Evolutionary conservation across 2,888 invertebrate genomes (phyloP), one percentile per base, ranked within the genome.

Genomic region (Cynaeus angustus): DNA sequence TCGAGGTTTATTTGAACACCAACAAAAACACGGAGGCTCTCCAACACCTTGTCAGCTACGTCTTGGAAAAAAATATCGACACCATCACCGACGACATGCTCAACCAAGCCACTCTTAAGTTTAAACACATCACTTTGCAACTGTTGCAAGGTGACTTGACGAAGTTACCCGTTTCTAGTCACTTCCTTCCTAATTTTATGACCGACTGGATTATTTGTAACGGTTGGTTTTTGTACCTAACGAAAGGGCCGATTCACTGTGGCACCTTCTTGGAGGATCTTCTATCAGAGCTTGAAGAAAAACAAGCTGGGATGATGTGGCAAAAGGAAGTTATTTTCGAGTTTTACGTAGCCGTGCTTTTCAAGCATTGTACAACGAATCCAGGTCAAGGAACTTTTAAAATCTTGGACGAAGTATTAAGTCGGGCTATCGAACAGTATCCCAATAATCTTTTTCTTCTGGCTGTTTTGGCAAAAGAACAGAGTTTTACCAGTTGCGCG

Each of bases 381-480:
- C 80, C 81, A 9, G 85, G 85, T 33, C 78, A 78, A 38, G 84
- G 85, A 9, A 79, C 84, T 1, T 86, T 83, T 73, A 79, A 81
- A n/a, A 73, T 86, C 3, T 75, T 88, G 13, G 84, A 85, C 64
- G 82, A 84, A 21, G 83, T 84, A 13, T 74, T 88, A 28, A 76
- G 78, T 41, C 78, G 81, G 26, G 86, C 86, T 0, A 78, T 89
- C 0, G 76, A 80, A 5, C 84, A 84, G 28, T 91, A 87, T 80
- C 90, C 91, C 0, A 87, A 89, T 69, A 91, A 91, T 82, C 83
- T 90, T 56, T 86, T 86, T 67, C 78, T 91, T 6, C 80, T 91
- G 21, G 86, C 88, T 30, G 82, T 86, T 12, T 80, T 87, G 66
- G 85, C 87, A n/a, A 85, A 85, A 66, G 81, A 86, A 61, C 87